Percentiles rank a stretch among this genome's conserved stretches.
phyloP scores from a whole-genome alignment of 2,797 vertebrate genomes.

The Chelidonichthys spinosus region DNA sequence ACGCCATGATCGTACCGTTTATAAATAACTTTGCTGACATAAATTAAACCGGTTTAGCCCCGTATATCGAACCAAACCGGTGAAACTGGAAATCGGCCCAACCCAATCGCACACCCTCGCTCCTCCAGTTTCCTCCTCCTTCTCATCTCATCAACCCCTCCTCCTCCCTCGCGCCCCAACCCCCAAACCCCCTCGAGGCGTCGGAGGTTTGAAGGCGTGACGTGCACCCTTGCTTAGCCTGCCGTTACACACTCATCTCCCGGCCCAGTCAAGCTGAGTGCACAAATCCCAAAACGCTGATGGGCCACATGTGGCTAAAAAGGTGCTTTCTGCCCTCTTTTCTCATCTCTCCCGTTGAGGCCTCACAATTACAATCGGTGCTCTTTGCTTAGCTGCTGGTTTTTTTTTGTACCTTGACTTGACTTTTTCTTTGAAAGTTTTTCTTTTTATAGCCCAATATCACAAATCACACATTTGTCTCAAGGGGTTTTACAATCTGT shows the following conservation, averaged over 20 bases:
- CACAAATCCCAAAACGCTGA: conserved; percentile 52
- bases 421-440: not conserved
- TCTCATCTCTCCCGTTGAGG: conserved; percentile 13
- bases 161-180: conserved; percentile 21
- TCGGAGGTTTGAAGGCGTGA: conserved; percentile 48
- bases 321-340: conserved; percentile 49
- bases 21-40: too few relatives aligned
- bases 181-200: not conserved
- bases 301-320: conserved; percentile 43
- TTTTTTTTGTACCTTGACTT: not conserved
- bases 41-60: too few relatives aligned
- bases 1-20: too few relatives aligned
- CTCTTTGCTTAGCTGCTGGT: conserved; percentile 27
- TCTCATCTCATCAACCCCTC: conserved; percentile 33
- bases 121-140: conserved; percentile 33
- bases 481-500: not conserved
- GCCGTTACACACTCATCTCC: conserved; percentile 46
- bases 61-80: too few relatives aligned
- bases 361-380: conserved; percentile 29
- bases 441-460: not conserved
- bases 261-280: conserved; percentile 45
- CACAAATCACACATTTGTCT: not conserved
- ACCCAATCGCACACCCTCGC: conserved; percentile 50
- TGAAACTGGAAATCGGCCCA: too few relatives aligned
- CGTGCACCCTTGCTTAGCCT: conserved; percentile 52